These are phyloP conservation scores for Carterocephalus palaemon DNA, from an alignment of 2,888 invertebrate species.

Conservation along the genomic window DNA sequence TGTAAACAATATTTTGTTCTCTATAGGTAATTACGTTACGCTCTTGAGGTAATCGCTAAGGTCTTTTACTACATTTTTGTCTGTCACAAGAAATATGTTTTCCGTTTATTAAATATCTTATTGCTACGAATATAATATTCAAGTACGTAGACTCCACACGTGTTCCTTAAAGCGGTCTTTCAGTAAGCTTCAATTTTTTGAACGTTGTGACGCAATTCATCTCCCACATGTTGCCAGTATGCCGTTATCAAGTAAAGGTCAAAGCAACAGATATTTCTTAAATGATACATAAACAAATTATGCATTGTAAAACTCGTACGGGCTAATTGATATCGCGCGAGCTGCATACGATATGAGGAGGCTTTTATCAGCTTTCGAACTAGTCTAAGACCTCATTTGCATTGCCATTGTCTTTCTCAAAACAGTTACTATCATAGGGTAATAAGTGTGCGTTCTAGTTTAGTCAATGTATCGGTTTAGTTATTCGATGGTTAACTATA, in stretches of 20 bases:
- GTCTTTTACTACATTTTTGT: constrained; percentile 3
- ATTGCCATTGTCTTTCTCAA: constrained; percentile 14
- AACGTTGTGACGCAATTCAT: constrained; percentile 1
- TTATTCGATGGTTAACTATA: neutral
- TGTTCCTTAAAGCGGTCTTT: too few species aligned
- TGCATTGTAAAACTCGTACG: constrained; percentile 52
- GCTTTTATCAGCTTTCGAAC: constrained; percentile 42
- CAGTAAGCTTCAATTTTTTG: neutral
- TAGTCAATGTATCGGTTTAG: constrained; percentile 5
- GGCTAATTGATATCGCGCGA: constrained; percentile 57
- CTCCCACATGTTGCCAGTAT: constrained; percentile 3
- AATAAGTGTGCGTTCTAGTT: constrained; percentile 3
- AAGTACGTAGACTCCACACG: neutral
- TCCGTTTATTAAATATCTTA: too few species aligned
- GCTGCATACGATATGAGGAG: constrained; percentile 45
- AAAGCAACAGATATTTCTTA: constrained; percentile 40
- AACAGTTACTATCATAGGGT: constrained; percentile 9
- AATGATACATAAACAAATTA: constrained; percentile 47
- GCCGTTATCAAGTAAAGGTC: constrained; percentile 36
- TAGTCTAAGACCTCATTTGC: constrained; percentile 19
- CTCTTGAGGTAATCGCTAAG: constrained; percentile 21
- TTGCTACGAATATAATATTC: too few species aligned
- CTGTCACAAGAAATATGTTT: too few species aligned
- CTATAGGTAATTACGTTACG: constrained; percentile 23
- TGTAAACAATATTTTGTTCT: constrained; percentile 25